These are phyloP conservation scores for Scaptomyza cyrtandrae DNA, from an alignment of 2,888 invertebrate genomes.

Conservation along the genomic window DNA sequence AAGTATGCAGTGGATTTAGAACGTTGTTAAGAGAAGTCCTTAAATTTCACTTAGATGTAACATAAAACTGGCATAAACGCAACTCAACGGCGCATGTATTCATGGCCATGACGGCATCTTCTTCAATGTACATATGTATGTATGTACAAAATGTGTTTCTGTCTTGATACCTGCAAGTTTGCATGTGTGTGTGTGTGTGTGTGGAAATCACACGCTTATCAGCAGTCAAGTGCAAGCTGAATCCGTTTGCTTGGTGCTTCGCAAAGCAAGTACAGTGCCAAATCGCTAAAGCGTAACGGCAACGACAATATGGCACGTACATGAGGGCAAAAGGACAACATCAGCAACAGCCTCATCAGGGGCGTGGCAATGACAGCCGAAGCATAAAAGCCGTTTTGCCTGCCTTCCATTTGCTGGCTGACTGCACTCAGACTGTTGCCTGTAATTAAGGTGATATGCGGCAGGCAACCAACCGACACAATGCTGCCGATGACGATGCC, in stretches of 20 bases:
- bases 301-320: conserved; percentile 69
- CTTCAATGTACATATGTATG: conserved; percentile 19
- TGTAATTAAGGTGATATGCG: conserved; percentile 81
- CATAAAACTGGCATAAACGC: conserved; percentile 79
- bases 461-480: conserved; percentile 68
- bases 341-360: conserved; percentile 7
- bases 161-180: conserved; percentile 12
- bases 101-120: conserved; percentile 60
- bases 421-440: conserved; percentile 79
- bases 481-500: conserved; percentile 28
- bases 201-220: conserved; percentile 76
- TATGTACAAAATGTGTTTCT: conserved; percentile 9
- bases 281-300: conserved; percentile 79
- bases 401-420: conserved; percentile 75
- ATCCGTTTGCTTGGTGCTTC: conserved; percentile 64
- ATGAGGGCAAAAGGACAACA: conserved; percentile 10
- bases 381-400: conserved; percentile 76
- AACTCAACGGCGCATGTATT: conserved; percentile 73
- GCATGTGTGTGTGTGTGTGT: conserved; percentile 30
- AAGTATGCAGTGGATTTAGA: conserved; percentile 74
- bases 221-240: conserved; percentile 79
- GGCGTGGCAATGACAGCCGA: conserved; percentile 59
- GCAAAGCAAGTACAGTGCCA: conserved; percentile 61
- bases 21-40: conserved; percentile 77
- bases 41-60: conserved; percentile 82